These are phyloP conservation scores for Eumeta japonica DNA, from an alignment of 1,140 invertebrate genomes.

Conservation along the genomic window DNA sequence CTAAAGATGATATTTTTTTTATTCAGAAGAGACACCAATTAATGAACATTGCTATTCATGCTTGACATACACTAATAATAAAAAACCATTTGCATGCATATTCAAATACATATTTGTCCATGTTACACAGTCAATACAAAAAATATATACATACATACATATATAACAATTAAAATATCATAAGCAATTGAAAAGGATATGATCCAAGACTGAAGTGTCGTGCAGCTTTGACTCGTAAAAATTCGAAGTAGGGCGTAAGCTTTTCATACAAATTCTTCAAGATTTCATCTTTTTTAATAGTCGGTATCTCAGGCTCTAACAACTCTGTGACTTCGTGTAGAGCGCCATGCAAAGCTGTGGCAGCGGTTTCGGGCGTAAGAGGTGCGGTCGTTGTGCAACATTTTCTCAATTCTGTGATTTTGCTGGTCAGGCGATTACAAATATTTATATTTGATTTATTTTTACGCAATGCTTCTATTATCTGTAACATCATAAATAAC, in stretches of 20 bases:
- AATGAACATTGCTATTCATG: too few species aligned
- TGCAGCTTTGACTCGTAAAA: slow-evolving; percentile 37
- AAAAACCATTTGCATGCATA: slow-evolving; percentile 3
- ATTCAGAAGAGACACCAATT: too few species aligned
- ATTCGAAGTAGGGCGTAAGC: slow-evolving; percentile 35
- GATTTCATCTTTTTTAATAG: slow-evolving; percentile 26
- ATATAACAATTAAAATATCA: too few species aligned
- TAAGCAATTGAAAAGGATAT: slow-evolving; percentile 52
- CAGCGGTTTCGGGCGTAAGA: slow-evolving; percentile 37
- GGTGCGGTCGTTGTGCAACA: slow-evolving; percentile 38
- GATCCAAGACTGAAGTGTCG: slow-evolving; percentile 44
- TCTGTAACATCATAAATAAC: too few species aligned
- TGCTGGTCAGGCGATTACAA: slow-evolving; percentile 28
- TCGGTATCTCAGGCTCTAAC: slow-evolving; percentile 42
- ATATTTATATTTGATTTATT: slow-evolving; percentile 32
- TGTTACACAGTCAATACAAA: too few species aligned
- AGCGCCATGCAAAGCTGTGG: slow-evolving; percentile 40
- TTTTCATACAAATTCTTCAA: slow-evolving; percentile 23
- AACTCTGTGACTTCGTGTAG: slow-evolving; percentile 31
- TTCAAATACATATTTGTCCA: too few species aligned
- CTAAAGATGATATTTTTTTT: too few species aligned
- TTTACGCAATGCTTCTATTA: slow-evolving; percentile 40
- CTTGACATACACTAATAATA: neutral
- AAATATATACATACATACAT: neutral
- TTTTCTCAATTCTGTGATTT: slow-evolving; percentile 40